Evolutionary conservation across 2,888 invertebrate species (phyloP), one percentile per base, ranked within the genome.

Genomic region (Megastigmus dorsalis): DNA sequence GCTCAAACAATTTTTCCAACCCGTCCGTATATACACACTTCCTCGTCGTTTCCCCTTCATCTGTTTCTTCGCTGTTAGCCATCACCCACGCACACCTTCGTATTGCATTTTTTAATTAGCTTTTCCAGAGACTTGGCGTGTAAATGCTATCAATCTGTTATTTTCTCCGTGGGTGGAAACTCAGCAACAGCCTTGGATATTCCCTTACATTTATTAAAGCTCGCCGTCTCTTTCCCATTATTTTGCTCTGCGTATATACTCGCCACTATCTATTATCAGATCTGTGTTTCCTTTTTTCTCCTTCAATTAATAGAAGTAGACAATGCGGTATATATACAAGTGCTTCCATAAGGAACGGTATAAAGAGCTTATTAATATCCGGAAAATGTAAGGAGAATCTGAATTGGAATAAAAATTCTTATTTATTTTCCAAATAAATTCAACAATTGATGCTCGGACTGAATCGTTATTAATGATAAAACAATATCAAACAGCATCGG

Each of bases 71-170:
- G 28, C 45, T 70, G 55, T 65, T 70, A 45, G 26, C 28, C 71
- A n/a, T n/a, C n/a, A 41, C 70, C 50, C 63, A 60, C 75, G 10
- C 60, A 6, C 48, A 6, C 48, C 50, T 50, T 69, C 60, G 43
- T 43, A 68, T 52, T 69, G 60, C 28, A 50, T 63, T 75, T 68
- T 75, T 66, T 59, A 62, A 67, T 52, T 20, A 50, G 55, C 15
- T 26, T 68, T 71, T 67, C 67, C 75, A 20, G 28, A 20, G 28
- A 62, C 71, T 54, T 55, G 41, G 52, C 52, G 45, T 63, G 65
- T 72, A 76, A n/a, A 76, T 76, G 30, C 75, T 59, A 76, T 76
- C 75, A 76, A 76, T 76, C 75, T 76, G 65, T 72, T 75, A 75
- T 72, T 75, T 59, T 68, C 57, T 57, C 26, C 72, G 75, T 76